Conservation (phyloP, 2,888 invertebrate species). For the Metopia argyrocephala region DNA sequence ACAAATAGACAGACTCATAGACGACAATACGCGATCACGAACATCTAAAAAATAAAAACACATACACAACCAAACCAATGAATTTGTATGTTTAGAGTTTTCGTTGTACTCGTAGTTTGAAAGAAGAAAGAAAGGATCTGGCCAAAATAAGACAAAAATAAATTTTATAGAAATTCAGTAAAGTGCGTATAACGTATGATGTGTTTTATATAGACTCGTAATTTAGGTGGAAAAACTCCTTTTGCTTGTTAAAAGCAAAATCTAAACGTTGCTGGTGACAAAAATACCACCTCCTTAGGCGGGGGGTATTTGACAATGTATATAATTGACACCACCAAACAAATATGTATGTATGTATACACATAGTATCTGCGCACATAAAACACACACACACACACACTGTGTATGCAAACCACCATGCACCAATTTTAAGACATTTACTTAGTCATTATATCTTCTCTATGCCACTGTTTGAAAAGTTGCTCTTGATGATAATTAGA, state of each 20-base stretch:
- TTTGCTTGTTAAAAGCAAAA: constrained; percentile 18
- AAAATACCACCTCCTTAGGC: constrained; percentile 30
- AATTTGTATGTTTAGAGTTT: constrained; percentile 7
- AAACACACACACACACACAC: constrained; percentile 5
- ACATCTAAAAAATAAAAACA: background rate
- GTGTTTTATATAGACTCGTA: background rate
- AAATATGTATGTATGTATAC: background rate
- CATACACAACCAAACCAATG: background rate
- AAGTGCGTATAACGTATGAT: background rate
- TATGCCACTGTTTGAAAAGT: background rate
- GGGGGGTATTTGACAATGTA: constrained; percentile 15
- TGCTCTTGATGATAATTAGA: constrained; percentile 11
- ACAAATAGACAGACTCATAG: constrained; percentile 52
- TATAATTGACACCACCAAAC: background rate
- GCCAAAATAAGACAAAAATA: background rate
- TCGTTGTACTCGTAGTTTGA: background rate
- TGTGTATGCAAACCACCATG: background rate
- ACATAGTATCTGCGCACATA: background rate
- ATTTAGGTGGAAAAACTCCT: constrained; percentile 38
- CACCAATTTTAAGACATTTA: background rate
- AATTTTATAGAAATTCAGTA: constrained; percentile 24
- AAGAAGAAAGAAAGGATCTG: constrained; percentile 26
- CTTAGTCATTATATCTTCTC: background rate
- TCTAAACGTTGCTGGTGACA: constrained; percentile 49
- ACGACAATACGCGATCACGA: constrained; percentile 31